Evolutionary conservation across 2,888 invertebrate genomes (phyloP).

Genomic region (Seira musarum): DNA sequence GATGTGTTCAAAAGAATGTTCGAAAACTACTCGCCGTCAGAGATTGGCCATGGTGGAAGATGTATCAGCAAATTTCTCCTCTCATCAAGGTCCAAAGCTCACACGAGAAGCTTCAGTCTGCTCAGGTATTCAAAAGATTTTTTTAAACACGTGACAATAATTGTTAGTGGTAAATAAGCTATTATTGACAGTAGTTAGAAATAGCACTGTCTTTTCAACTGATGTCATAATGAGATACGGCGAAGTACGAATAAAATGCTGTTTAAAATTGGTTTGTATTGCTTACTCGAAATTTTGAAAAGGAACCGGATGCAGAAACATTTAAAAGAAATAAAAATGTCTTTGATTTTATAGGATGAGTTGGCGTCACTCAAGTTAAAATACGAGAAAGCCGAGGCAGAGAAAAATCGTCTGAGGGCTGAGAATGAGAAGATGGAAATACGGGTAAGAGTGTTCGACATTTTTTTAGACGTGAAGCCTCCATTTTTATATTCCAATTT

Average conservation of each 20-base stretch:
- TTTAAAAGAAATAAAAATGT: too few species aligned
- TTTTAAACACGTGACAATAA: too few species aligned
- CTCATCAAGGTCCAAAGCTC: slow-evolving; percentile 94
- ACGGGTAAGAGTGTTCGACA: slow-evolving; percentile 88
- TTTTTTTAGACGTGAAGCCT: not conserved
- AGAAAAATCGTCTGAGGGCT: slow-evolving; percentile 87
- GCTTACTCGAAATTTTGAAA: slow-evolving; percentile 6
- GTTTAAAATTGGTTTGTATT: slow-evolving; percentile 14
- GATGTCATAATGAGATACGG: too few species aligned
- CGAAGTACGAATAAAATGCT: too few species aligned
- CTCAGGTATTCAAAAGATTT: too few species aligned
- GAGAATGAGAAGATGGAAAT: slow-evolving; percentile 92
- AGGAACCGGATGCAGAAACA: not conserved
- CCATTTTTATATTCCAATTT: not conserved
- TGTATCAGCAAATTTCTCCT: slow-evolving; percentile 92
- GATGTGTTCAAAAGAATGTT: slow-evolving; percentile 96
- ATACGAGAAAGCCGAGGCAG: slow-evolving; percentile 89
- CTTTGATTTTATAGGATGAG: slow-evolving; percentile 81
- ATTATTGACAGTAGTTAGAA: not conserved
- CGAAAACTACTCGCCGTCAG: slow-evolving; percentile 91
- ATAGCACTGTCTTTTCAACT: not conserved
- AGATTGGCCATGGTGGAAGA: slow-evolving; percentile 98
- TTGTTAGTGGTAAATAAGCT: not conserved
- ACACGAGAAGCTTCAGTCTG: slow-evolving; percentile 90
- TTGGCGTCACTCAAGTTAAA: slow-evolving; percentile 85